A percentile compares a stretch with the other conserved stretches of the same genome.
phyloP scores from a whole-genome alignment of 2,797 vertebrate species.

The Manis crassicaudata region DNA sequence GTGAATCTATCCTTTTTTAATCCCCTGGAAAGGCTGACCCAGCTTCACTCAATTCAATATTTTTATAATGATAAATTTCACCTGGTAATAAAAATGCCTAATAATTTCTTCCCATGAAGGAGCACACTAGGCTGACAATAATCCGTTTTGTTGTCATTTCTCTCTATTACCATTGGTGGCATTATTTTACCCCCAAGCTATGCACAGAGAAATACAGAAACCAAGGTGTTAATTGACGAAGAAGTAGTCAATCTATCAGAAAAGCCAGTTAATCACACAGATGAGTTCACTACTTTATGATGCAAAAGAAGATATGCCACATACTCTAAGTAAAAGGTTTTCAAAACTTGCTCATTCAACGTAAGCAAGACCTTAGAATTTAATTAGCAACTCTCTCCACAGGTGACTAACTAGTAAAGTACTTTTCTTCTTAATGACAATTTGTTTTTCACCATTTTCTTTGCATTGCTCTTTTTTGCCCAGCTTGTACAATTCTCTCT shows the following conservation, averaged over 20 bases:
- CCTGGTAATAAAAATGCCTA: constrained; percentile 79
- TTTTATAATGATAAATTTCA: constrained; percentile 83
- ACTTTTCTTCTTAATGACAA: constrained; percentile 58
- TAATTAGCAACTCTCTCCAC: constrained; percentile 82
- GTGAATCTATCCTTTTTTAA: constrained; percentile 74
- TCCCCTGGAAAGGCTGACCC: constrained; percentile 75
- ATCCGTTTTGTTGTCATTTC: constrained; percentile 82
- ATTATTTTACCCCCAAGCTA: constrained; percentile 68
- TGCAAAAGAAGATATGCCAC: constrained; percentile 81
- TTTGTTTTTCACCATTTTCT: constrained; percentile 30
- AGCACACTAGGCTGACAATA: constrained; percentile 80
- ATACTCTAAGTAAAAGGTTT: constrained; percentile 65
- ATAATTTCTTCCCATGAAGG: constrained; percentile 82
- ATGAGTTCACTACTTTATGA: constrained; percentile 81
- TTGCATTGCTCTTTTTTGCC: constrained; percentile 3
- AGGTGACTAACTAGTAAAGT: constrained; percentile 72
- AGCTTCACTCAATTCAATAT: constrained; percentile 76
- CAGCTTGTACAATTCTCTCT: background rate
- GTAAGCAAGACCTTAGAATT: constrained; percentile 81
- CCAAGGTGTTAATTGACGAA: constrained; percentile 83
- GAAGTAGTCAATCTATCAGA: constrained; percentile 84
- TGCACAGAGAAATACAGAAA: constrained; percentile 77
- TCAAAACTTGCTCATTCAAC: constrained; percentile 81
- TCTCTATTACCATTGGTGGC: constrained; percentile 82
- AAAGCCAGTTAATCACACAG: constrained; percentile 87